A percentile compares a stretch with the other conserved stretches of the same genome.
phyloP scores from a whole-genome alignment of 1,140 invertebrate genomes.

The Ladona fulva region DNA sequence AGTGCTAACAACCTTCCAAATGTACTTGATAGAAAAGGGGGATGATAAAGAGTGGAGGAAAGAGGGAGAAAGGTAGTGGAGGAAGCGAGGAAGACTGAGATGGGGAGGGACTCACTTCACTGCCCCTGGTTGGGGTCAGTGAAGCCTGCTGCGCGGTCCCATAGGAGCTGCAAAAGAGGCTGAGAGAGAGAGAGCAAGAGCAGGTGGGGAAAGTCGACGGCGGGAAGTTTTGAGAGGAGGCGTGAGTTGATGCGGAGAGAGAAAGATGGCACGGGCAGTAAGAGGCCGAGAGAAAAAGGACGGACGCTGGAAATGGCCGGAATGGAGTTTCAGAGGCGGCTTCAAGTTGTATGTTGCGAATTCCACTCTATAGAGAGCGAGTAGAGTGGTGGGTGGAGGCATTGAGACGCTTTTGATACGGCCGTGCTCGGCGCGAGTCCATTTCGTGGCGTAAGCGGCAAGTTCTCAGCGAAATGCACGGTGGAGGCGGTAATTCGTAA shows the following conservation, averaged over 20 bases:
- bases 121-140: not conserved
- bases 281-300: not conserved
- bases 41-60: not conserved
- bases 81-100: not conserved
- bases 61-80: not conserved
- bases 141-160: not conserved
- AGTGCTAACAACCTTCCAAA: too few relatives aligned
- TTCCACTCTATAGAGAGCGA: too few relatives aligned
- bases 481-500: too few relatives aligned
- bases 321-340: not conserved
- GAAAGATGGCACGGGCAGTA: not conserved
- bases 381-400: too few relatives aligned
- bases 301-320: not conserved
- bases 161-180: not conserved
- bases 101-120: not conserved
- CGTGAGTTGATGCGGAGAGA: not conserved
- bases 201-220: not conserved
- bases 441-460: too few relatives aligned
- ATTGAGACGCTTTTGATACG: too few relatives aligned
- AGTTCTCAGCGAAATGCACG: too few relatives aligned
- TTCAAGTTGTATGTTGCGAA: not conserved
- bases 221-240: not conserved
- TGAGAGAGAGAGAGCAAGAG: not conserved
- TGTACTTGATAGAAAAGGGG: not conserved
- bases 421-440: too few relatives aligned